Base-by-base conservation (phyloP, 2,797 vertebrate genomes). In the Hydrophis major region DNA sequence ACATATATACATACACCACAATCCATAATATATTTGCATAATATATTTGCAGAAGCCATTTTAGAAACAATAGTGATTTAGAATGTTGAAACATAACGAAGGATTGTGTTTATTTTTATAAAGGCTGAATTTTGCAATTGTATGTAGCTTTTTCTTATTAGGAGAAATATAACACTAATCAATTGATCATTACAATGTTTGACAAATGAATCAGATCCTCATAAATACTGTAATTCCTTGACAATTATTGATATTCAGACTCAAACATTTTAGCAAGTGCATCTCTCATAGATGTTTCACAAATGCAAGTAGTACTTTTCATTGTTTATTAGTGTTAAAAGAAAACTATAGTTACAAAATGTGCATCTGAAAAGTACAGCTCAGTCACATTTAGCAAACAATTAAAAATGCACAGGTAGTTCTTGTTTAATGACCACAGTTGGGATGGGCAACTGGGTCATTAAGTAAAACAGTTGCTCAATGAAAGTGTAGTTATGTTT, bases 331-430 rank as follows among this genome's bases (percentile, higher is more conserved):
- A 61, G 28, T 0, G 0, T 10, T 25, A 6, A 78, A 83, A 0
- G 0, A 61, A 91, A 92, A 90, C 93, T 74, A 83, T 91, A n/a
- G 10, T 90, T 95, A 93, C 55, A 63, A 92, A 63, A 32, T 37
- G 69, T 92, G 88, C 0, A 11, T 90, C 11, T 6, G 56, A 60
- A 6, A 0, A 55, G 32, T 32, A n/a, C 86, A 56, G 11, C n/a
- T 11, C 20, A 74, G 18, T 89, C 32, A 12, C 13, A 13, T 59
- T 78, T 90, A 78, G 7, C 22, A 37, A n/a, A 66, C 14, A 16
- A 20, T 74, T 74, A 74, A 42, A 32, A 74, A 37, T 37, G 69
- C 37, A 37, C 32, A 74, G 69, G 32, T 74, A 37, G 32, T 74
- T 32, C 32, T 74, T 1, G 1, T 74, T 74, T 74, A 74, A 32